Evolutionary conservation across 2,113 vertebrate species (phyloP).

Genomic region (Salminus brasiliensis): DNA sequence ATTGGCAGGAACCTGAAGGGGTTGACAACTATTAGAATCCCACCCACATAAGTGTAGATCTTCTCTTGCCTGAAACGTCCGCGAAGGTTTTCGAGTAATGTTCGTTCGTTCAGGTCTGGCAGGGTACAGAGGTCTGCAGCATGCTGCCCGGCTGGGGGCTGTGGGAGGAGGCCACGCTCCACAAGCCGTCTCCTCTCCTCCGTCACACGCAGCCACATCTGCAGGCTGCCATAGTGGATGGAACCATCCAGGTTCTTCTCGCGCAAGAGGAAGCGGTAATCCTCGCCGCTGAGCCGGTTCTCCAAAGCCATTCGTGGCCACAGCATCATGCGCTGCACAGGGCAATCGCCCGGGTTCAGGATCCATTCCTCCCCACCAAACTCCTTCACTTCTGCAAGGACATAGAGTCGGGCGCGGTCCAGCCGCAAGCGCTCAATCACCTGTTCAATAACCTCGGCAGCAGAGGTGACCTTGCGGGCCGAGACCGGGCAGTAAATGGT

Average conservation of each 20-base stretch:
- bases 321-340: conserved; percentile 95
- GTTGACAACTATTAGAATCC: conserved; percentile 94
- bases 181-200: conserved; percentile 90
- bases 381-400: conserved; percentile 94
- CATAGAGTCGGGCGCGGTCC: conserved; percentile 90
- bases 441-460: conserved; percentile 90
- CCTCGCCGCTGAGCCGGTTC: conserved; percentile 88
- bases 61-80: conserved; percentile 94
- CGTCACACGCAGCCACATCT: conserved; percentile 92
- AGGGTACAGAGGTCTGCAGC: conserved; percentile 89
- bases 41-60: conserved; percentile 95
- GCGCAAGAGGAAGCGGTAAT: conserved; percentile 92
- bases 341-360: conserved; percentile 93
- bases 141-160: conserved; percentile 84
- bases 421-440: conserved; percentile 87
- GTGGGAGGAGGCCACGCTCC: conserved; percentile 92
- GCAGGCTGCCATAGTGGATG: conserved; percentile 92
- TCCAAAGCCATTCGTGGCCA: conserved; percentile 93
- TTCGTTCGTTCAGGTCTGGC: conserved; percentile 89
- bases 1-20: conserved; percentile 96
- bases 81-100: conserved; percentile 89
- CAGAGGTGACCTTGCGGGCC: conserved; percentile 88
- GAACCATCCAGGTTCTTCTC: conserved; percentile 97
- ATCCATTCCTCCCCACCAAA: conserved; percentile 98
- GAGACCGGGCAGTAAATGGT: conserved; percentile 92